Evolutionary conservation across 2,113 vertebrate genomes (phyloP), one percentile per base, ranked within the genome.

Genomic region (Nyctibius bracteatus): DNA sequence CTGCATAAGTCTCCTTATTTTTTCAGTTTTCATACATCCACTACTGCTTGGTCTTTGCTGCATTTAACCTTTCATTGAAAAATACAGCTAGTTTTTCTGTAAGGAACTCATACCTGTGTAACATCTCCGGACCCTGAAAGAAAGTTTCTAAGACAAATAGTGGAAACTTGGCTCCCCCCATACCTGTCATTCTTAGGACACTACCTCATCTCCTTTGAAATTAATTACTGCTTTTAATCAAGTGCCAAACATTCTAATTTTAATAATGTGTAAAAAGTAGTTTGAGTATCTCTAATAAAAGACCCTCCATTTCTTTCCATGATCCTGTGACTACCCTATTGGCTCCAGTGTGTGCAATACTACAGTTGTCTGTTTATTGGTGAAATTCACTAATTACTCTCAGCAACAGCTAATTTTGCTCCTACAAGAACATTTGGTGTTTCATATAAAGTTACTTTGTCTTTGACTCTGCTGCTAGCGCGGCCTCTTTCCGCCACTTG

Each of bases 401-500:
- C 16, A 4, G n/a, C 47, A 51, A 13, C 31, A 6, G 14, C 28
- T 75, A 17, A n/a, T 28, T 68, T 33, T 51, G 13, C 46, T 81
- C 20, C 28, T 33, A 5, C 0, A 0, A 59, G 44, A 68, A 39
- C 33, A 3, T 13, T 10, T 0, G 8, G 62, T 24, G 0, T 41
- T 81, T 49, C 23, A 6, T 9, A 6, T 0, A 0, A n/a, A 17
- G 92, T 96, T 95, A 98, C 67, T 98, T 97, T 17, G 90, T n/a
- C 85, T 98, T 98, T 1, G 88, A 28, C 87, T 97, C 93, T 0
- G 88, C 96, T 2, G 96, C 96, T 35, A 93, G 28, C 0, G 79
- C 95, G 1, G 97, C 97, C 83, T 98, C 98, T 88, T 98, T 6
- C 55, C 94, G 87, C 98, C 98, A 98, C 90, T 97, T 98, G 54